Evolutionary conservation across 2,888 invertebrate species (phyloP), one percentile per base, ranked within the genome.

Genomic region (Pyrgus malvae): DNA sequence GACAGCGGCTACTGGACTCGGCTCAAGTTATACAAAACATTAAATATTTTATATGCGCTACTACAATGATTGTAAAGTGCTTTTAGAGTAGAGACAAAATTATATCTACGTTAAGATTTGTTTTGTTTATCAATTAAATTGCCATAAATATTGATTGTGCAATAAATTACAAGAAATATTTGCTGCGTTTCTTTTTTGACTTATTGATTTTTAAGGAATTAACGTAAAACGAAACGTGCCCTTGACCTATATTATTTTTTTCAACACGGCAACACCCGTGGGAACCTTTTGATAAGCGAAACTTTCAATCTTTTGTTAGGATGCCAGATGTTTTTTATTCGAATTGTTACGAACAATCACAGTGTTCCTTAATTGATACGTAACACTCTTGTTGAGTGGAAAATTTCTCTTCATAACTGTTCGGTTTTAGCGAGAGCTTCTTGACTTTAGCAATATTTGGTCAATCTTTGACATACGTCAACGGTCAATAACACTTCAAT

Each of bases 221-320:
- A 9, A 12, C 21, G 44, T 29, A 12, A 55, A 78, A 70, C 60
- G 74, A 63, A 78, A 65, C 74, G 74, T n/a, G n/a, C n/a, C n/a
- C n/a, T 65, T 60, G 33, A 29, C n/a, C 5, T 48, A 70, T 83
- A 64, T 59, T 27, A 56, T 72, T 68, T 74, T 80, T 73, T 63
- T 60, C 53, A 50, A 76, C 9, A 55, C 81, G 78, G 82, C 77
- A 84, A 77, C 81, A 74, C 77, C 56, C 72, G 77, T 87, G 87
- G 78, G 85, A 87, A 84, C 57, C 17, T 66, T 69, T 48, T 46
- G 42, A 49, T 53, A 58, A 68, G 40, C 41, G 16, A 66, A 78
- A 81, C 81, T 81, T 80, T 80, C 77, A 66, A 68, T 73, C 69
- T 67, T 80, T 82, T 83, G 79, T 82, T 69, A 64, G 61, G 21